These are phyloP conservation scores for Sylvilagus floridanus DNA, from an alignment of 2,797 vertebrate genomes.

Conservation along the genomic window DNA sequence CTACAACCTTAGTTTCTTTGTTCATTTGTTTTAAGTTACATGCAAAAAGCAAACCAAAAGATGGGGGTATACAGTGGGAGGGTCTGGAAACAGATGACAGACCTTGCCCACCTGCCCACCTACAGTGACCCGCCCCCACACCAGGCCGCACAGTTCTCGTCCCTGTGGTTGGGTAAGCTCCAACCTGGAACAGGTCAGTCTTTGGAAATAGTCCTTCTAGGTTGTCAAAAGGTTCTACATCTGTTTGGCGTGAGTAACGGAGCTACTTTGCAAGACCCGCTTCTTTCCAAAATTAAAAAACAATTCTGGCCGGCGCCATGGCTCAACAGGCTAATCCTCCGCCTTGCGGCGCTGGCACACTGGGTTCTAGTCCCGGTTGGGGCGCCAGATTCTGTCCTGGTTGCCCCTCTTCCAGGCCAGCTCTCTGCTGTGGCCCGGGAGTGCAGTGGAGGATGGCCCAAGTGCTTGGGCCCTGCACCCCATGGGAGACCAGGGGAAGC, in stretches of 20 bases:
- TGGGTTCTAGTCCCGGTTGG: no score
- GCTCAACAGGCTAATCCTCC: no score
- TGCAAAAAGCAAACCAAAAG: constrained; percentile 90
- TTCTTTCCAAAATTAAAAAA: constrained; percentile 87
- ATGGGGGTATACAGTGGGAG: constrained; percentile 57
- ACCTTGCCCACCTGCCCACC: constrained; percentile 92
- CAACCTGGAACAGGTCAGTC: constrained; percentile 83
- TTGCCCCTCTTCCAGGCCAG: no score
- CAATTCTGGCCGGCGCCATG: no score
- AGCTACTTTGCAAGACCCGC: constrained; percentile 90
- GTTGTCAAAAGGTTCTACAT: constrained; percentile 83
- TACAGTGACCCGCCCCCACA: constrained; percentile 79
- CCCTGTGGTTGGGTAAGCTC: not conserved
- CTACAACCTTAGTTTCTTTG: constrained; percentile 70
- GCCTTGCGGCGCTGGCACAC: no score
- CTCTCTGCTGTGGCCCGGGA: no score
- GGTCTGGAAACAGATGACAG: constrained; percentile 78
- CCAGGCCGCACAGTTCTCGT: not conserved
- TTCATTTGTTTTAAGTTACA: constrained; percentile 87
- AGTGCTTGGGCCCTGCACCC: no score
- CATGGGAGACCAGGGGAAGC: no score
- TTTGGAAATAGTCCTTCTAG: constrained; percentile 87
- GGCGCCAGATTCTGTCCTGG: no score
- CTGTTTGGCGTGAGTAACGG: constrained; percentile 86
- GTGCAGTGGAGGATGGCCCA: no score